Evolutionary conservation across 2,113 vertebrate species (phyloP).

Genomic region (Hylia prasina): DNA sequence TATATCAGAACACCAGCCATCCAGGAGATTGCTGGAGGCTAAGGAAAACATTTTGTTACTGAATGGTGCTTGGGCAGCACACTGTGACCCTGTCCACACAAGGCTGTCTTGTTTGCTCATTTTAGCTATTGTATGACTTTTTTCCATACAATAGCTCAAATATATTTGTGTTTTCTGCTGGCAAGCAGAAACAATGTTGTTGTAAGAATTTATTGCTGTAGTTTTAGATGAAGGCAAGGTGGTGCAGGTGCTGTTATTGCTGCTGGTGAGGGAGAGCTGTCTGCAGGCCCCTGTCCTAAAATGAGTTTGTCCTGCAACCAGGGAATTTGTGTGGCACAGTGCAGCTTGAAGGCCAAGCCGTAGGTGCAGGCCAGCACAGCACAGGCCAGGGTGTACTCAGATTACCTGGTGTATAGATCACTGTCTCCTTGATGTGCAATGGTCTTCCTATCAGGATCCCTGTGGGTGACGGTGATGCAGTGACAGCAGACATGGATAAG

Average conservation of each 20-base stretch:
- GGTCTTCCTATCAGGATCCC: background rate
- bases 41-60: background rate
- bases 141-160: background rate
- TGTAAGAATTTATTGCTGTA: background rate
- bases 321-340: background rate
- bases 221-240: background rate
- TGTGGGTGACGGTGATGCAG: background rate
- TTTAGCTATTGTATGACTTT: background rate
- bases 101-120: background rate
- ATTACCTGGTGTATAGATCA: background rate
- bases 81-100: background rate
- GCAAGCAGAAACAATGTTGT: background rate
- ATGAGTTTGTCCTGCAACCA: background rate
- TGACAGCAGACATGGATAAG: background rate
- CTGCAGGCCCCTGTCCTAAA: background rate
- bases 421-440: background rate
- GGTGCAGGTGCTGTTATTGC: background rate
- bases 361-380: background rate
- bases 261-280: background rate
- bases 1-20: background rate
- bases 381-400: accelerated
- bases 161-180: background rate
- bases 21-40: background rate
- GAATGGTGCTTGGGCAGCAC: background rate
- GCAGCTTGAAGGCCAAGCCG: background rate